These are phyloP conservation scores for Diarsia brunnea DNA, from an alignment of 2,888 invertebrate genomes.

Conservation along the genomic window DNA sequence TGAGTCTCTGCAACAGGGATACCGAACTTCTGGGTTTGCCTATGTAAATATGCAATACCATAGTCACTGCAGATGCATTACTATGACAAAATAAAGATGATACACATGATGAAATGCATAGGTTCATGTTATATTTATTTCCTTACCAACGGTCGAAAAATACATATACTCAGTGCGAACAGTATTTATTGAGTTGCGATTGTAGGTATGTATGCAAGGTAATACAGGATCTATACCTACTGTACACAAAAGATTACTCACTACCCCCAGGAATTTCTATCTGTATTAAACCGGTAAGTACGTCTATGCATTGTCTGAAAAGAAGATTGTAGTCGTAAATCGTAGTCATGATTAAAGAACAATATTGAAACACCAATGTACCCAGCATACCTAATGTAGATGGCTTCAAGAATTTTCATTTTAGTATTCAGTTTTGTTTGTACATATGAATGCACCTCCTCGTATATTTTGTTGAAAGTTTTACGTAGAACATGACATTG, in stretches of 20 bases:
- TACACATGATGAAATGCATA: background rate
- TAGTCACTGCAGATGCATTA: background rate
- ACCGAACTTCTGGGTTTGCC: too few relatives aligned
- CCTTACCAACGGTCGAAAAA: background rate
- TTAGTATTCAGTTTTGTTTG: constrained; percentile 94
- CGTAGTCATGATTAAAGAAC: background rate
- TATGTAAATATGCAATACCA: background rate
- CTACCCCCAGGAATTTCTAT: constrained; percentile 89
- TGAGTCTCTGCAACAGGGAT: constrained; percentile 71
- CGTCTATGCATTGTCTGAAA: constrained; percentile 94
- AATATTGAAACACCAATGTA: background rate
- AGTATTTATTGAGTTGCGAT: background rate
- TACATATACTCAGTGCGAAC: background rate
- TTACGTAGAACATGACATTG: constrained; percentile 74
- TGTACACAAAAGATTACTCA: constrained; percentile 72
- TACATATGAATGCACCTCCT: constrained; percentile 93
- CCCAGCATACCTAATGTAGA: constrained; percentile 92
- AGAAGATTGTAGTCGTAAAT: background rate
- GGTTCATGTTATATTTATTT: background rate
- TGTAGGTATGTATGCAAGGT: background rate
- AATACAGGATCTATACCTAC: background rate
- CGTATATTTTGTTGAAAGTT: constrained; percentile 94
- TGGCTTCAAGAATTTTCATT: constrained; percentile 95
- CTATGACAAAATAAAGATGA: background rate
- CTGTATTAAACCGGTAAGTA: constrained; percentile 93